phyloP scores from a whole-genome alignment of 2,113 vertebrate species.

The Aythya baeri region DNA sequence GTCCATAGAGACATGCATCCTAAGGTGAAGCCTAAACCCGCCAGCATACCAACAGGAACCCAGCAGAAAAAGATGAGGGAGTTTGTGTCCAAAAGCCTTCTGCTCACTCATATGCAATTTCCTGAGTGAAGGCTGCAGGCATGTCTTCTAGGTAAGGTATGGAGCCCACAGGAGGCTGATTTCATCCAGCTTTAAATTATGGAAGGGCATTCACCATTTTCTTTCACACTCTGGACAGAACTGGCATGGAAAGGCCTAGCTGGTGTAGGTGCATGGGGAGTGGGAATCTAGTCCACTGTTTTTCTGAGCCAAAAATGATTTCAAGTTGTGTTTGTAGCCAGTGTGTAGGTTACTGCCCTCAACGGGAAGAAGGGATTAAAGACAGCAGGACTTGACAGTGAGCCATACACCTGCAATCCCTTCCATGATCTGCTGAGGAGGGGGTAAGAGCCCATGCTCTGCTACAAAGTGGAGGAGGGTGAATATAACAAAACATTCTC shows the following conservation, averaged over 20 bases:
- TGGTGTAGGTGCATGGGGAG: fast-evolving
- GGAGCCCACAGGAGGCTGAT: background rate
- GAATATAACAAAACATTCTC: background rate
- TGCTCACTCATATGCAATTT: fast-evolving
- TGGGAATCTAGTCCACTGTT: background rate
- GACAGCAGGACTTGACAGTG: background rate
- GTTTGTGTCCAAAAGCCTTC: background rate
- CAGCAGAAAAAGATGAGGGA: background rate
- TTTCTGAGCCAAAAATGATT: background rate
- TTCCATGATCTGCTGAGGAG: background rate
- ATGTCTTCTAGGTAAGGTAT: background rate
- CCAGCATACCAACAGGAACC: background rate
- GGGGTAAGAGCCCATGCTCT: background rate
- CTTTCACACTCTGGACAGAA: background rate
- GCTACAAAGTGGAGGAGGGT: background rate
- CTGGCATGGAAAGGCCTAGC: background rate
- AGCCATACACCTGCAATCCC: background rate
- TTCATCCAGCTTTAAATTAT: background rate
- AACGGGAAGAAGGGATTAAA: background rate
- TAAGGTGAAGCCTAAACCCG: background rate
- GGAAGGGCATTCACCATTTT: background rate
- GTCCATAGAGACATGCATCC: background rate
- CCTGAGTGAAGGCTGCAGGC: background rate
- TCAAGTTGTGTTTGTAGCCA: background rate
- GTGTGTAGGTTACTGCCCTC: background rate